Evolutionary conservation across 2,797 vertebrate species (phyloP).

Genomic region (Protosalanx chinensis): DNA sequence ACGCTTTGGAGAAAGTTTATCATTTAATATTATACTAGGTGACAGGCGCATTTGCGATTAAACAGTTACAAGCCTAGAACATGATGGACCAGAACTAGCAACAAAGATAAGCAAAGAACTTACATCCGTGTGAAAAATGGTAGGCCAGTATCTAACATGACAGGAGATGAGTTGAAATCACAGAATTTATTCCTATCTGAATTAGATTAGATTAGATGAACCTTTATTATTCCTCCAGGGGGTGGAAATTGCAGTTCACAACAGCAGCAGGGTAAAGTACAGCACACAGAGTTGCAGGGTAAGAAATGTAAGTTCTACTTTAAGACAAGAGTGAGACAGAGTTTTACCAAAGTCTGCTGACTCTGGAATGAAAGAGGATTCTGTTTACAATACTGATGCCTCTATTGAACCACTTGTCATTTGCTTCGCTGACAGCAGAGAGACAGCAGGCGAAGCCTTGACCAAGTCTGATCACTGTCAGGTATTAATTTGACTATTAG

Average conservation of each 20-base stretch:
- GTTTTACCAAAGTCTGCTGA: constrained; percentile 3
- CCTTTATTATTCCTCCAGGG: too few species aligned
- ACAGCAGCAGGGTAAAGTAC: too few species aligned
- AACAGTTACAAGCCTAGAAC: background rate
- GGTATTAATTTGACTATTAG: constrained; percentile 29
- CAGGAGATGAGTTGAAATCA: background rate
- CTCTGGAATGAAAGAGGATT: background rate
- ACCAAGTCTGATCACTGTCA: constrained; percentile 14
- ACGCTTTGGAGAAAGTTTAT: background rate
- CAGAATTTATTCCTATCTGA: background rate
- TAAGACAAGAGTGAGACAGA: constrained; percentile 2
- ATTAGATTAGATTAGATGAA: too few species aligned
- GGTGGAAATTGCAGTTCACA: too few species aligned
- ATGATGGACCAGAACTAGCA: background rate
- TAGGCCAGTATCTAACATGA: background rate
- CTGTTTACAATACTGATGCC: constrained; percentile 2
- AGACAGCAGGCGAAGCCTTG: constrained; percentile 20
- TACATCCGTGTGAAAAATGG: background rate
- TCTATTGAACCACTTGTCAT: constrained; percentile 21
- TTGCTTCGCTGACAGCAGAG: constrained; percentile 14
- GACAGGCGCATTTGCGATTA: background rate
- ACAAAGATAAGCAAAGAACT: constrained; percentile 1
- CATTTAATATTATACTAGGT: background rate
- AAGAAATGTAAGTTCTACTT: too few species aligned
- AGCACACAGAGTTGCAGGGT: too few species aligned